Evolutionary conservation across 2,888 invertebrate species (phyloP), one percentile per base, ranked within the genome.

Genomic region (Ceriagrion tenellum): DNA sequence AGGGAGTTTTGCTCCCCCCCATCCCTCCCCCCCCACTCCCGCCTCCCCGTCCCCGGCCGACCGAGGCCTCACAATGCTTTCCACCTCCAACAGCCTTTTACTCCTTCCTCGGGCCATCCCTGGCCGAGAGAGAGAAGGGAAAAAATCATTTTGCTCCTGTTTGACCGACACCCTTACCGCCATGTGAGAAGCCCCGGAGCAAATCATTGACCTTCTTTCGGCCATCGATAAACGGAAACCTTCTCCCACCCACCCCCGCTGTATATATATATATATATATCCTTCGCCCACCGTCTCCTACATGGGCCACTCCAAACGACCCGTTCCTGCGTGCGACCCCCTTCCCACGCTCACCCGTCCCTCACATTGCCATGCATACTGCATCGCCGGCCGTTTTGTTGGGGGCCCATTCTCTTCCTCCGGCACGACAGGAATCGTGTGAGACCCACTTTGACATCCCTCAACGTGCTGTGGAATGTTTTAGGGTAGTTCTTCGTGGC

Each of bases 121-220:
- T 81, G 12, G 81, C 47, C 47, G 47, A 47, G 47, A 47, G 47
- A 47, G 47, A 16, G n/a, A 35, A 47, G 47, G 35, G n/a, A 35
- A 35, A 35, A 81, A 81, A 81, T 81, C 81, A 81, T 81, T 81
- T 35, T 35, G 81, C 81, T 35, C 81, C 81, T 35, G 69, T 59
- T n/a, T 35, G 81, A 81, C 81, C 81, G 81, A 35, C 81, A 81
- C 81, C 81, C 81, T 81, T 35, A 81, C 81, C 81, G 81, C 30
- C 81, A 16, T 35, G 30, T 35, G 81, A 81, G 81, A 30, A n/a
- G 2, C 20, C 30, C 81, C 81, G 26, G 16, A 13, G 81, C 30
- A n/a, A 81, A 35, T 81, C 81, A 35, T 81, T 81, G 81, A 81
- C 81, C 81, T 81, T 81, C 81, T 81, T 81, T 35, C 81, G 30